phyloP scores from a whole-genome alignment of 1,140 invertebrate genomes.

The Megalopta genalis region DNA sequence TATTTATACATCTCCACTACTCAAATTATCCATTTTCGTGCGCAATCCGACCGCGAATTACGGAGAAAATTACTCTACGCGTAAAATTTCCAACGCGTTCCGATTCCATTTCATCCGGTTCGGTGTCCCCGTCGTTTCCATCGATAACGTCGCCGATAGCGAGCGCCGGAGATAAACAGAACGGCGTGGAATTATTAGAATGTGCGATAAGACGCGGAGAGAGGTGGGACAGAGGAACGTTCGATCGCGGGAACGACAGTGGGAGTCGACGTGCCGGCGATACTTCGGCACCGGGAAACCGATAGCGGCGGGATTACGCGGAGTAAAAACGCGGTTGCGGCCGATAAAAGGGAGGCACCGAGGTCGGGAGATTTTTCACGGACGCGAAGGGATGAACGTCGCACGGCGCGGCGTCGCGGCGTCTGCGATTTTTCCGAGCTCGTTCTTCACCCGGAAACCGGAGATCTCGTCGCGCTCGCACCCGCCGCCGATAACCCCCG shows the following conservation, averaged over 20 bases:
- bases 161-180: constrained; percentile 3
- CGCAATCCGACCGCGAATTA: too few relatives aligned
- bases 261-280: constrained; percentile 40
- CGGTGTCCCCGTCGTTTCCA: neutral
- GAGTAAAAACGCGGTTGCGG: neutral
- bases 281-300: constrained; percentile 31
- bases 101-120: neutral
- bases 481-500: constrained; percentile 44
- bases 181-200: constrained; percentile 35
- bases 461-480: constrained; percentile 34
- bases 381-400: neutral
- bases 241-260: constrained; percentile 32
- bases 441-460: constrained; percentile 56
- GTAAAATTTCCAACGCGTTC: too few relatives aligned
- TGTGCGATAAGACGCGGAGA: constrained; percentile 38
- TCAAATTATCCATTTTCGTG: too few relatives aligned
- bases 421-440: constrained; percentile 23
- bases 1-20: too few relatives aligned
- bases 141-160: neutral
- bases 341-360: neutral
- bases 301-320: constrained; percentile 34
- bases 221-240: neutral
- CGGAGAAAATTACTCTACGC: too few relatives aligned
- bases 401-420: too few relatives aligned
- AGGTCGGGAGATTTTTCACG: constrained; percentile 9